phyloP scores from a whole-genome alignment of 1,140 invertebrate genomes.

The Scaptodrosophila lebanonensis region DNA sequence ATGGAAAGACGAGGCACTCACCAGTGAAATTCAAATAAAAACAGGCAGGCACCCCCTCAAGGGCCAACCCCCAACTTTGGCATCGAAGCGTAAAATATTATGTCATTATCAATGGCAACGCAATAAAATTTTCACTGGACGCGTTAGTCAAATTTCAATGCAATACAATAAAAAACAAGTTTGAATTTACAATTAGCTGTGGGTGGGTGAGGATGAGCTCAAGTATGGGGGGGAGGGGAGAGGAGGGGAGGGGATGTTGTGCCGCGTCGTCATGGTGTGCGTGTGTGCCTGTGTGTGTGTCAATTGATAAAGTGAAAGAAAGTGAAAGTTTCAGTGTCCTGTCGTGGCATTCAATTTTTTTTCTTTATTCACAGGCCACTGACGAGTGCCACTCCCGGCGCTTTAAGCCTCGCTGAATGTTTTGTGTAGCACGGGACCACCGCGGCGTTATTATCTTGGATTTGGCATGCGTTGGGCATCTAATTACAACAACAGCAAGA shows the following conservation, averaged over 20 bases:
- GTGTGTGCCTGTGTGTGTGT: constrained; percentile 26
- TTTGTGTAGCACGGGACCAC: constrained; percentile 38
- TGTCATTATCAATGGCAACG: constrained; percentile 72
- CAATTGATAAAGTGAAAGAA: constrained; percentile 63
- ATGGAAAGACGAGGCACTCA: constrained; percentile 60
- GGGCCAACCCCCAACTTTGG: neutral
- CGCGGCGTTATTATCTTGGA: constrained; percentile 68
- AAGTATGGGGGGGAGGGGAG: too few relatives aligned
- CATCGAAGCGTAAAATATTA: constrained; percentile 76
- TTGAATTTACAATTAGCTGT: constrained; percentile 74
- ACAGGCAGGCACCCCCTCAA: constrained; percentile 19
- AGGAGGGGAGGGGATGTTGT: constrained; percentile 11
- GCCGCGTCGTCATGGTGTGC: constrained; percentile 58
- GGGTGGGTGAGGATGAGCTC: too few relatives aligned
- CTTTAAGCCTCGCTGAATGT: neutral
- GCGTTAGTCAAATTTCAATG: constrained; percentile 61
- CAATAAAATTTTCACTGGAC: constrained; percentile 63
- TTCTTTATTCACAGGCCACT: constrained; percentile 51
- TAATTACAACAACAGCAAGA: constrained; percentile 57
- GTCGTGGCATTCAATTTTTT: constrained; percentile 39
- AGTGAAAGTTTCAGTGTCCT: constrained; percentile 55
- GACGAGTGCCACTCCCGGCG: constrained; percentile 55
- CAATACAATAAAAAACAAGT: constrained; percentile 37
- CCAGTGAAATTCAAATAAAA: constrained; percentile 70
- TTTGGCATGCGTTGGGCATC: constrained; percentile 66